phyloP scores from a whole-genome alignment of 2,888 invertebrate genomes.

The Enchytraeus crypticus region DNA sequence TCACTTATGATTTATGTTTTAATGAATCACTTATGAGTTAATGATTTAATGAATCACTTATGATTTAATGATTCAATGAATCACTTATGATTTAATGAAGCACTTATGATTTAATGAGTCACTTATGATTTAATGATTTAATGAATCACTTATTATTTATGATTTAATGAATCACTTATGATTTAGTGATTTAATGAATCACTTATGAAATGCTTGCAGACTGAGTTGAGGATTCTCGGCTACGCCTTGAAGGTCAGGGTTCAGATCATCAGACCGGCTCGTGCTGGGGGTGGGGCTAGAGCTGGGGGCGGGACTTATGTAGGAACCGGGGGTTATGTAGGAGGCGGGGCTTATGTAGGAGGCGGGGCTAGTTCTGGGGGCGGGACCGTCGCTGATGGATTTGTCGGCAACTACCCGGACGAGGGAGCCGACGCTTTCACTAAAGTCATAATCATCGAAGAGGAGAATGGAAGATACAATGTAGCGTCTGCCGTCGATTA shows the following conservation, averaged over 20 bases:
- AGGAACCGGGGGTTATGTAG: not conserved
- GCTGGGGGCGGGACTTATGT: constrained; percentile 45
- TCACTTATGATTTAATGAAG: too few relatives aligned
- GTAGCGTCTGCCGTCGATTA: not conserved
- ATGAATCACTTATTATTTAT: too few relatives aligned
- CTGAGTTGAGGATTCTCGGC: constrained; percentile 51
- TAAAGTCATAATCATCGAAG: not conserved
- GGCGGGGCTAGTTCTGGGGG: too few relatives aligned
- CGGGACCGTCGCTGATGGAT: constrained; percentile 47
- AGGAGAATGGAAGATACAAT: not conserved
- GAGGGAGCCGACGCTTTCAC: constrained; percentile 17
- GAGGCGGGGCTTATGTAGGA: too few relatives aligned
- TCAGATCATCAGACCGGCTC: constrained; percentile 45
- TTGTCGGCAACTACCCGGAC: constrained; percentile 46
- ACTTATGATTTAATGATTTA: too few relatives aligned
- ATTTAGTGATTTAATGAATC: too few relatives aligned
- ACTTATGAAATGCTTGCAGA: constrained; percentile 32
- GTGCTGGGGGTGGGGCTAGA: constrained; percentile 46
- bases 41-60: too few relatives aligned
- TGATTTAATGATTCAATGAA: too few relatives aligned
- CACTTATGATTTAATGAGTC: too few relatives aligned
- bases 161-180: too few relatives aligned
- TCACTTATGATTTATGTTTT: too few relatives aligned
- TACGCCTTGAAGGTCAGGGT: constrained; percentile 46
- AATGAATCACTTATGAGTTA: too few relatives aligned